A percentile compares a stretch with the other conserved stretches of the same genome.
Conservation (phyloP, 2,888 invertebrate species). For the Volucella inanis region DNA sequence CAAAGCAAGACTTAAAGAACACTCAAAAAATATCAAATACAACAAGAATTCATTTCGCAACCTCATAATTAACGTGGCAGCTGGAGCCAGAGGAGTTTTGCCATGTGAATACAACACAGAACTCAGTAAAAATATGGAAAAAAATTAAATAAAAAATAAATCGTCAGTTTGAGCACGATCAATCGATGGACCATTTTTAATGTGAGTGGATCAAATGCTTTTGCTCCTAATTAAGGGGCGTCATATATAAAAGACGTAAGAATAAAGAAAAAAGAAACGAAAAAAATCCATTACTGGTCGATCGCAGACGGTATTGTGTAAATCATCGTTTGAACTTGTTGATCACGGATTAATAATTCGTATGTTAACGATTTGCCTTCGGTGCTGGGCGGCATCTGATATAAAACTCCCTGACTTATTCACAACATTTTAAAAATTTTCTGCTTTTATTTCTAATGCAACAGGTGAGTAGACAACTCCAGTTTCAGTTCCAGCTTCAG, state of each 20-base stretch:
- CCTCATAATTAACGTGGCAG: slow-evolving; percentile 58
- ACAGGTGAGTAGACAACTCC: slow-evolving; percentile 56
- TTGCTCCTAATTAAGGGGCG: slow-evolving; percentile 66
- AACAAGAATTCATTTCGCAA: slow-evolving; percentile 24
- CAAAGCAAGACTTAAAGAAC: background rate
- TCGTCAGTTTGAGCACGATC: slow-evolving; percentile 45
- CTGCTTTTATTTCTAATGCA: slow-evolving; percentile 53
- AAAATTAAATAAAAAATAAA: slow-evolving; percentile 11
- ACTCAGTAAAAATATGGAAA: background rate
- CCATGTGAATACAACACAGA: slow-evolving; percentile 13
- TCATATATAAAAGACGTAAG: slow-evolving; percentile 29
- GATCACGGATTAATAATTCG: slow-evolving; percentile 73
- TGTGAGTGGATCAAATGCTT: slow-evolving; percentile 66
- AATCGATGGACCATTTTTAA: slow-evolving; percentile 46
- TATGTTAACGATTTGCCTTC: slow-evolving; percentile 71
- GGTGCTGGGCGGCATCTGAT: slow-evolving; percentile 70
- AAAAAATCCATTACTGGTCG: slow-evolving; percentile 55
- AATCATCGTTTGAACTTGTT: slow-evolving; percentile 56
- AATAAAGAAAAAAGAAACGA: slow-evolving; percentile 10
- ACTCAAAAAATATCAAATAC: slow-evolving; percentile 52
- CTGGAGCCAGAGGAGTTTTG: slow-evolving; percentile 47
- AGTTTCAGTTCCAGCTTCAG: background rate
- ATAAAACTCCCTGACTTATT: slow-evolving; percentile 60
- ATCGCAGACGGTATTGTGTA: slow-evolving; percentile 49
- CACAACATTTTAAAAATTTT: slow-evolving; percentile 57